phyloP scores from a whole-genome alignment of 2,797 vertebrate species.

The Loris lydekkerianus region DNA sequence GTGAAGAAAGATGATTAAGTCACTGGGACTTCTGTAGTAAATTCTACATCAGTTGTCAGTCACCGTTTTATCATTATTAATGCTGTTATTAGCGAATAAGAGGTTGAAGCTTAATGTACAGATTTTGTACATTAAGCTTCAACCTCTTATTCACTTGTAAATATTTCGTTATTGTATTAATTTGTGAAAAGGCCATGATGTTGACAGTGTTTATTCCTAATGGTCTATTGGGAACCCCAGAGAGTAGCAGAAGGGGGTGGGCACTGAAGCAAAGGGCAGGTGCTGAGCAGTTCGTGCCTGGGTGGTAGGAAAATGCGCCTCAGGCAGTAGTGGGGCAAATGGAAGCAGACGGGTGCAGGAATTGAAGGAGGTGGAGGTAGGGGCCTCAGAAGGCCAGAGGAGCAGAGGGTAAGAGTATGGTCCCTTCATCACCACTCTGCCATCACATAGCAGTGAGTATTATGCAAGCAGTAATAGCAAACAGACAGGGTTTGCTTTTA shows the following conservation, averaged over 20 bases:
- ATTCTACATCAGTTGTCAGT: slow-evolving; percentile 15
- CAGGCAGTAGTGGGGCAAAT: background rate
- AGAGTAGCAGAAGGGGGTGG: background rate
- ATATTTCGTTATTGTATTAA: background rate
- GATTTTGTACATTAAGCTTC: background rate
- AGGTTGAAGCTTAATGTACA: background rate
- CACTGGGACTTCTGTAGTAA: background rate
- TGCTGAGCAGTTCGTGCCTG: background rate
- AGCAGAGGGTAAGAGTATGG: background rate
- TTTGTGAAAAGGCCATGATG: slow-evolving; percentile 18
- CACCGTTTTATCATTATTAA: background rate
- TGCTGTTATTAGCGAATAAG: background rate
- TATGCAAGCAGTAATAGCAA: background rate
- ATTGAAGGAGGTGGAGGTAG: too few species aligned
- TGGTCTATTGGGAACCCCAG: background rate
- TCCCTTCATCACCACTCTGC: background rate
- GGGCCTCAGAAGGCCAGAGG: background rate
- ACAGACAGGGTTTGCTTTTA: background rate
- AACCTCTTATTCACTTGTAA: background rate
- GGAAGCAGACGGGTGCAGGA: background rate
- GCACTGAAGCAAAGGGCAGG: background rate
- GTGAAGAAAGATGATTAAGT: background rate
- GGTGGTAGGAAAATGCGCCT: background rate
- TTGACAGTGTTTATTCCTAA: background rate
- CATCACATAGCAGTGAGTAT: background rate